Conservation (phyloP, 2,113 vertebrate species). For the Abramis brama region DNA sequence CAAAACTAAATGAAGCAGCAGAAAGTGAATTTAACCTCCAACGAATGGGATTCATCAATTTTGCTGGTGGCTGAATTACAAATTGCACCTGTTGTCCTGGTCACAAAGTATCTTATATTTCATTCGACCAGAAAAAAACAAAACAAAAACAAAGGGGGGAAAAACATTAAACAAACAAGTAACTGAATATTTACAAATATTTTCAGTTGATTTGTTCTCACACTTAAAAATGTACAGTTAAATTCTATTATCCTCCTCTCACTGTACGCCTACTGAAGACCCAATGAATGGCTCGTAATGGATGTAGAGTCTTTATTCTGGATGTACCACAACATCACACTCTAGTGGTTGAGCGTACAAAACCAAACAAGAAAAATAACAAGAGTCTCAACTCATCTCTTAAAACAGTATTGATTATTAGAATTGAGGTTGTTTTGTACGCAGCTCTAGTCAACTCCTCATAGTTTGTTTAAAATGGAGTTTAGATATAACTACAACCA, state of each 20-base stretch:
- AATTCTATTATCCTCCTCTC: conserved; percentile 62
- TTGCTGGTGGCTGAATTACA: conserved; percentile 48
- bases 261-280: conserved; percentile 56
- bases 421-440: conserved; percentile 48
- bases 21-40: conserved; percentile 4
- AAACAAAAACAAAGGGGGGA: conserved; percentile 60
- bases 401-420: conserved; percentile 24
- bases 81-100: conserved; percentile 78
- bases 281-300: conserved; percentile 46
- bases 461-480: conserved; percentile 29
- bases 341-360: conserved; percentile 71
- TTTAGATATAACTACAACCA: conserved; percentile 25
- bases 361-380: conserved; percentile 68
- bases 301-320: conserved; percentile 54
- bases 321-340: conserved; percentile 62
- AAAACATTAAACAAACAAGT: conserved; percentile 72
- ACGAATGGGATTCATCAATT: conserved; percentile 11
- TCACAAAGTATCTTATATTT: conserved; percentile 76
- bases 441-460: conserved; percentile 13
- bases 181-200: conserved; percentile 85
- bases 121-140: conserved; percentile 72
- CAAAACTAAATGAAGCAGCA: conserved; percentile 22
- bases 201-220: conserved; percentile 74
- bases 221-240: conserved; percentile 82
- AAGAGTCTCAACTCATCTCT: neutral